phyloP scores from a whole-genome alignment of 2,797 vertebrate genomes.

The Mormyrus hasselquistii region DNA sequence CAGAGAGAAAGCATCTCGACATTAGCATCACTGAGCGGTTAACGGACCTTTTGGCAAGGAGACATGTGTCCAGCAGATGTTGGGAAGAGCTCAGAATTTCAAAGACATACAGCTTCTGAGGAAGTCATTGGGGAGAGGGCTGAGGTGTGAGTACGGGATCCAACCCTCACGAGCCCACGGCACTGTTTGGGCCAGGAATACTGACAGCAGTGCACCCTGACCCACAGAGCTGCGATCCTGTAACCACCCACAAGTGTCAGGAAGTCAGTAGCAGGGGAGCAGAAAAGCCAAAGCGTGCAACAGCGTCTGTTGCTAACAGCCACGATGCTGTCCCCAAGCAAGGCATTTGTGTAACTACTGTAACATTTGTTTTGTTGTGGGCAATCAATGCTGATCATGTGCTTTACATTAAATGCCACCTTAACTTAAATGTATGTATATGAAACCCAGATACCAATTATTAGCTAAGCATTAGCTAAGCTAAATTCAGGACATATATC shows the following conservation, averaged over 20 bases:
- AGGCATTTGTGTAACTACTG: background rate
- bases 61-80: constrained; percentile 62
- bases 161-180: constrained; percentile 25
- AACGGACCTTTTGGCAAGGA: constrained; percentile 34
- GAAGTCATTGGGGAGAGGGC: constrained; percentile 49
- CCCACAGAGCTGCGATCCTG: background rate
- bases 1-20: background rate
- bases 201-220: constrained; percentile 40
- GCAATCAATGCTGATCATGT: background rate
- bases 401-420: background rate
- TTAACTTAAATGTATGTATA: background rate
- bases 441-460: background rate
- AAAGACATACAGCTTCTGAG: constrained; percentile 51
- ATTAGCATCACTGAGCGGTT: constrained; percentile 34
- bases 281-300: background rate
- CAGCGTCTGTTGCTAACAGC: background rate
- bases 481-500: background rate
- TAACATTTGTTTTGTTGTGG: background rate
- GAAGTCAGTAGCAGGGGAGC: background rate
- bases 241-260: background rate
- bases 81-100: constrained; percentile 48
- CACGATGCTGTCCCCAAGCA: background rate
- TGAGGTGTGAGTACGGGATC: constrained; percentile 32
- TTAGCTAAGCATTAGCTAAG: background rate
- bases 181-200: constrained; percentile 32